Conservation (phyloP, 2,888 invertebrate species). For the Hypsopygia costalis region DNA sequence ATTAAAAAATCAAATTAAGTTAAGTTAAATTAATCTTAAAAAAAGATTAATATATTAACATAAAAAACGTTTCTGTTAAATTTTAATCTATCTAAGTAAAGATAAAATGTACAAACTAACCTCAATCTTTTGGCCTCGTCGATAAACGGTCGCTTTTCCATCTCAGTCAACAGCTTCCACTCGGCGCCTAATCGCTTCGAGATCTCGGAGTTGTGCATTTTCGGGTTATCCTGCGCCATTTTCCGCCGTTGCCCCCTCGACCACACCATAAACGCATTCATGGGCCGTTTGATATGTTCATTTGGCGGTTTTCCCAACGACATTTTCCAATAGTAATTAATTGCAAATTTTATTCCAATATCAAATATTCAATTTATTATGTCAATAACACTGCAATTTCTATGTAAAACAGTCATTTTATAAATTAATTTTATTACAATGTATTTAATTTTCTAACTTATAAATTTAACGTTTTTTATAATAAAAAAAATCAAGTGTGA, state of each 20-base stretch:
- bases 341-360: conserved; percentile 16
- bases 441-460: neutral
- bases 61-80: too few species aligned
- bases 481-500: neutral
- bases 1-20: too few species aligned
- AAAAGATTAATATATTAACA: too few species aligned
- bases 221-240: conserved; percentile 96
- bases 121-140: conserved; percentile 94
- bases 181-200: conserved; percentile 92
- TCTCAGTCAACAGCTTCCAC: conserved; percentile 93
- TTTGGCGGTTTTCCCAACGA: conserved; percentile 68
- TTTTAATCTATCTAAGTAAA: too few species aligned
- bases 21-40: too few species aligned
- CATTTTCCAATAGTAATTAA: conserved; percentile 39
- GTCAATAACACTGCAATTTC: neutral
- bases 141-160: conserved; percentile 93
- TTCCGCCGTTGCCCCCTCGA: conserved; percentile 92
- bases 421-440: neutral
- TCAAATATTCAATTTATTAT: neutral
- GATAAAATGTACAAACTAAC: conserved; percentile 64
- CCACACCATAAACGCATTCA: conserved; percentile 98
- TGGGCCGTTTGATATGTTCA: conserved; percentile 95
- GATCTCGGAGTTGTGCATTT: conserved; percentile 96
- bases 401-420: neutral
- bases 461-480: neutral